Conservation (phyloP, 2,888 invertebrate genomes). For the Schizaphis graminum region DNA sequence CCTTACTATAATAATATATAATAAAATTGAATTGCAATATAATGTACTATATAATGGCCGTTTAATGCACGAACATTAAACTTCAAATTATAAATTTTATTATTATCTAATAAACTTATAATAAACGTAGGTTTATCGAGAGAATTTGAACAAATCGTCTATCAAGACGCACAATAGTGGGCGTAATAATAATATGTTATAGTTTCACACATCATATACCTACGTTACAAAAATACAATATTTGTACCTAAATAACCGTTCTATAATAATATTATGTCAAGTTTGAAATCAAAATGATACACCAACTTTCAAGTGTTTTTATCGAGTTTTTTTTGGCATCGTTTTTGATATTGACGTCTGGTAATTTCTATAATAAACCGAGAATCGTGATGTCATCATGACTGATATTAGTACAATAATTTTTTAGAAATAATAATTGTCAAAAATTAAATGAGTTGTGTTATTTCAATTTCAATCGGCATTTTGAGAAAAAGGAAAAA, state of each 20-base stretch:
- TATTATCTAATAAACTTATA: background rate
- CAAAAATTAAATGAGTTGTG: background rate
- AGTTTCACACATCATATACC: background rate
- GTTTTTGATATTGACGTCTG: background rate
- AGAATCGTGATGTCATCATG: background rate
- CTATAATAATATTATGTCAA: background rate
- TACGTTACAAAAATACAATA: background rate
- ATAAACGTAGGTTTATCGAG: background rate
- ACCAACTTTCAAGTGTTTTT: background rate
- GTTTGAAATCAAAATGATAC: background rate
- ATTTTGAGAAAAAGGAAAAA: background rate
- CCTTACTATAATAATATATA: background rate
- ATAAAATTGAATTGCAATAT: slow-evolving; percentile 19
- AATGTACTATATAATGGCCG: slow-evolving; percentile 1
- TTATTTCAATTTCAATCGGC: background rate
- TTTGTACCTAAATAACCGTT: background rate
- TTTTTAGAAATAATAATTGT: background rate
- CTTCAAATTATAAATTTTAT: background rate
- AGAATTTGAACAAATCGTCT: background rate
- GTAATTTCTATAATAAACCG: background rate
- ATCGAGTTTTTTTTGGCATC: background rate
- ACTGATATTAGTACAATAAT: background rate
- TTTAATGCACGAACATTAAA: background rate
- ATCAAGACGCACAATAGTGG: background rate
- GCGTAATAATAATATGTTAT: background rate